These are phyloP conservation scores for Acanthochromis polyacanthus DNA, from an alignment of 2,113 vertebrate species.

Conservation along the genomic window DNA sequence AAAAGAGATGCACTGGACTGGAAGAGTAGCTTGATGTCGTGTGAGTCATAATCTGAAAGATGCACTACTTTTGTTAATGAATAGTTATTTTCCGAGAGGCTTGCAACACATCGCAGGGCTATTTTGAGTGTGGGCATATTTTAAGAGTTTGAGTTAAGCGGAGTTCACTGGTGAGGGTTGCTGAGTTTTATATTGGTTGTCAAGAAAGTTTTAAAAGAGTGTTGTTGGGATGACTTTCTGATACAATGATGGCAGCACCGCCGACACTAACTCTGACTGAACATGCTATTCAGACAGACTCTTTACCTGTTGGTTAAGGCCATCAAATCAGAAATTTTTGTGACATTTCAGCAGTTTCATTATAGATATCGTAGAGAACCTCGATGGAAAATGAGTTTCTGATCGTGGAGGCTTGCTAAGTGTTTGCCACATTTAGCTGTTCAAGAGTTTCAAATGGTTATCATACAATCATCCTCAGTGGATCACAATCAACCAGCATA, in stretches of 20 bases:
- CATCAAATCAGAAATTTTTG: too few relatives aligned
- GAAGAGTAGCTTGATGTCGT: slow-evolving; percentile 11
- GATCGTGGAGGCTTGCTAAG: too few relatives aligned
- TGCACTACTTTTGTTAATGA: slow-evolving; percentile 51
- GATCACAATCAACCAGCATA: too few relatives aligned
- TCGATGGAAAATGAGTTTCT: too few relatives aligned
- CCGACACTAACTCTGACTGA: not conserved
- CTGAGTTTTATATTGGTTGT: slow-evolving; percentile 1
- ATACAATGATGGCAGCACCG: not conserved
- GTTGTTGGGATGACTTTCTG: not conserved
- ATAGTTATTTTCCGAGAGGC: slow-evolving; percentile 38
- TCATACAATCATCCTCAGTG: too few relatives aligned
- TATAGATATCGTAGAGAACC: too few relatives aligned
- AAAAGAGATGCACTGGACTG: slow-evolving; percentile 14
- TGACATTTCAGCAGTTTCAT: too few relatives aligned
- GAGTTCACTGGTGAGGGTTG: not conserved
- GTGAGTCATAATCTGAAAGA: slow-evolving; percentile 59
- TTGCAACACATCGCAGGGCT: slow-evolving; percentile 15
- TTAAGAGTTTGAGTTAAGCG: not conserved
- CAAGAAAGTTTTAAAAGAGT: slow-evolving; percentile 4
- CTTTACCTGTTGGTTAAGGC: too few relatives aligned
- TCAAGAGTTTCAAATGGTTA: too few relatives aligned
- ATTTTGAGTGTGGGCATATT: slow-evolving; percentile 7
- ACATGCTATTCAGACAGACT: not conserved
- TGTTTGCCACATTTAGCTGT: too few relatives aligned